These are phyloP conservation scores for Rissa tridactyla DNA, from an alignment of 2,113 vertebrate genomes.

Conservation along the genomic window DNA sequence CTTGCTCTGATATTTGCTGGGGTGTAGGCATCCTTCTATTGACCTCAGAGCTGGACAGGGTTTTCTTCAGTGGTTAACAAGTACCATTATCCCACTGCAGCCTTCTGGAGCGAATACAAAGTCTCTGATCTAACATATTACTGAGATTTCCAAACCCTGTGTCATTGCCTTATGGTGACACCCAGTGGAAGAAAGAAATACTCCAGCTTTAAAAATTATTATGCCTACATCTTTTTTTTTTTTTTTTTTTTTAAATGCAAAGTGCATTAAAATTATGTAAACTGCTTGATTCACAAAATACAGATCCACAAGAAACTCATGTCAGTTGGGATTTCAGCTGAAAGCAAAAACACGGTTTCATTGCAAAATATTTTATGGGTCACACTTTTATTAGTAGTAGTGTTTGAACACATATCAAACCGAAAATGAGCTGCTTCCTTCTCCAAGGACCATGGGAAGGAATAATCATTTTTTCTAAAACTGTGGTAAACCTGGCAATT, in stretches of 20 bases:
- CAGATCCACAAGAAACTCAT: neutral
- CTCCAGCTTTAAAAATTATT: neutral
- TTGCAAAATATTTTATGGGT: neutral
- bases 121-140: neutral
- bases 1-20: neutral
- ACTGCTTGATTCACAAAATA: neutral
- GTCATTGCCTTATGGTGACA: slow-evolving; percentile 65
- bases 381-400: neutral
- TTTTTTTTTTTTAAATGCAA: neutral
- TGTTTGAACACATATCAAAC: neutral
- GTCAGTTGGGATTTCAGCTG: neutral
- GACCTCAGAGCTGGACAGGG: neutral
- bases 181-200: slow-evolving; percentile 64
- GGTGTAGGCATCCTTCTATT: neutral
- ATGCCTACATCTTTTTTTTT: neutral
- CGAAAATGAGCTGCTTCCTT: neutral
- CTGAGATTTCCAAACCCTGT: neutral
- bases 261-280: neutral
- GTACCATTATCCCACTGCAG: neutral
- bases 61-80: neutral
- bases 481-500: neutral
- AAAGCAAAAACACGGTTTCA: neutral
- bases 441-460: neutral
- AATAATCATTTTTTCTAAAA: neutral
- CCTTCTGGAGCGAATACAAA: neutral